Evolutionary conservation across 2,113 vertebrate species (phyloP).

Genomic region (Lichenostomus cassidix): DNA sequence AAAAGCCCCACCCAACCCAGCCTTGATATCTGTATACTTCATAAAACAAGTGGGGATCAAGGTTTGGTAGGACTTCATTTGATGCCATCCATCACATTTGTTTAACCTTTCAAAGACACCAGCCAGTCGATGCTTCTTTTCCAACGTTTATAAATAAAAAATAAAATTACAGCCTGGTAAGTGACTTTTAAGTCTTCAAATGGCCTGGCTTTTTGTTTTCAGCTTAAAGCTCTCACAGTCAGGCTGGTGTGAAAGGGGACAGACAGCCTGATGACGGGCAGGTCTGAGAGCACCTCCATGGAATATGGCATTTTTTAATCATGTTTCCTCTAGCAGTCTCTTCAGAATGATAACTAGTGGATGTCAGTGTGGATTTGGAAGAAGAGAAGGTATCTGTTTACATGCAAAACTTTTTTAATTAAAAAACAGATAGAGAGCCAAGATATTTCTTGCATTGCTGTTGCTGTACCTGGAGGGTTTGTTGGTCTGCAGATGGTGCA

Average conservation of each 20-base stretch:
- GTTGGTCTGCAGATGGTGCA: neutral
- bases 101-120: constrained; percentile 31
- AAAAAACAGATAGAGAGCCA: neutral
- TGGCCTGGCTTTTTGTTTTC: neutral
- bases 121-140: neutral
- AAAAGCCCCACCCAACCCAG: neutral
- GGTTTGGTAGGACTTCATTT: neutral
- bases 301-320: neutral
- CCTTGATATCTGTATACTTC: neutral
- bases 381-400: neutral
- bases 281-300: neutral
- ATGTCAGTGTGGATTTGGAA: neutral
- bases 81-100: neutral
- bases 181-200: neutral
- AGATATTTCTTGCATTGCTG: neutral
- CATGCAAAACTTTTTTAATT: constrained; percentile 16
- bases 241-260: neutral
- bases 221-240: neutral
- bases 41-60: neutral
- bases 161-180: neutral
- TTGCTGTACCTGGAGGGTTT: neutral
- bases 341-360: neutral
- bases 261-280: neutral
- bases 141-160: neutral
- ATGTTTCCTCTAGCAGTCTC: neutral